phyloP scores from a whole-genome alignment of 1,140 invertebrate genomes.

The Globodera ellingtonae region DNA sequence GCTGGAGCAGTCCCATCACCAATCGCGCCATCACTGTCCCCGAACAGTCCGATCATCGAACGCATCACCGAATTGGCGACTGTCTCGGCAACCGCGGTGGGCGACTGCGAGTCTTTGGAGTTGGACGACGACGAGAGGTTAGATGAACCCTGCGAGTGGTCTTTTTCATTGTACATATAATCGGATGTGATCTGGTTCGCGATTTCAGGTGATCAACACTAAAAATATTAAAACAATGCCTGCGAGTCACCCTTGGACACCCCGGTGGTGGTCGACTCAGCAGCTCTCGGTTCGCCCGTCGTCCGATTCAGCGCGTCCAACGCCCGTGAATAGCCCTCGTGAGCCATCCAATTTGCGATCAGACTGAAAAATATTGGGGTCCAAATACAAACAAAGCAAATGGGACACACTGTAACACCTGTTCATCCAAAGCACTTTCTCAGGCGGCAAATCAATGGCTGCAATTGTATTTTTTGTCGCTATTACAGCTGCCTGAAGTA shows the following conservation, averaged over 20 bases:
- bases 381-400: too few relatives aligned
- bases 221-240: slow-evolving; percentile 6
- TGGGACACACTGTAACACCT: slow-evolving; percentile 21
- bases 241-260: slow-evolving; percentile 14
- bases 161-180: too few relatives aligned
- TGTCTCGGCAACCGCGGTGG: slow-evolving; percentile 20
- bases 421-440: slow-evolving; percentile 56
- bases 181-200: too few relatives aligned
- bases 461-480: slow-evolving; percentile 30
- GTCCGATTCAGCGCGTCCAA: slow-evolving; percentile 41
- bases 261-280: neutral
- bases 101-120: slow-evolving; percentile 29
- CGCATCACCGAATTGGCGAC: slow-evolving; percentile 19
- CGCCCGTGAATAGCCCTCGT: slow-evolving; percentile 45
- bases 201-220: too few relatives aligned
- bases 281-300: slow-evolving; percentile 17
- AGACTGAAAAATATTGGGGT: neutral
- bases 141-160: neutral
- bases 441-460: slow-evolving; percentile 40
- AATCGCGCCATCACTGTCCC: neutral
- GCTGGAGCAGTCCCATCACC: neutral
- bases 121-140: neutral
- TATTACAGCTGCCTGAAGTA: slow-evolving; percentile 30
- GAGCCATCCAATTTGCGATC: slow-evolving; percentile 42
- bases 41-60: slow-evolving; percentile 25